A percentile compares a stretch with the other conserved stretches of the same genome.
phyloP scores from a whole-genome alignment of 2,113 vertebrate species.

The Spermophilus dauricus region DNA sequence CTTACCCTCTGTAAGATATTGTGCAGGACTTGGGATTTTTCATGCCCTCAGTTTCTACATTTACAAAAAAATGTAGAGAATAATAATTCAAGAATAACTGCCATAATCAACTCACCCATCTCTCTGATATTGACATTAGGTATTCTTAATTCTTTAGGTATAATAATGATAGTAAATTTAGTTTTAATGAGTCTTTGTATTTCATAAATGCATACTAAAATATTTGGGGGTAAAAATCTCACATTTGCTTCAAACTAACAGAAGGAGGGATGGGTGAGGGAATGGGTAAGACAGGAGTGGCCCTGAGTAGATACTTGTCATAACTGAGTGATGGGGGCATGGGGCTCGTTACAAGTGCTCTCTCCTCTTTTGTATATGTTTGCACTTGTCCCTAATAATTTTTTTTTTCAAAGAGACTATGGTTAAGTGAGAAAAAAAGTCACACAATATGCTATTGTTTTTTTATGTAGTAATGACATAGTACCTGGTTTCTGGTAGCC shows the following conservation, averaged over 20 bases:
- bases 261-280: too few species aligned
- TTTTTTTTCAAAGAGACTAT: not conserved
- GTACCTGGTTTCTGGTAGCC: not conserved
- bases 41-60: not conserved
- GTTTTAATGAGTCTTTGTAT: constrained; percentile 1
- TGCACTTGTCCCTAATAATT: not conserved
- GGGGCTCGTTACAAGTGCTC: not conserved
- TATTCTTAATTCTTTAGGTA: not conserved
- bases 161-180: not conserved
- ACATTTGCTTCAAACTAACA: constrained; percentile 24
- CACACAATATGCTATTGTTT: not conserved
- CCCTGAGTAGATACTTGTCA: not conserved
- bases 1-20: not conserved
- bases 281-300: not conserved
- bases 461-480: not conserved
- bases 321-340: not conserved
- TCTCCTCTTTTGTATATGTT: not conserved
- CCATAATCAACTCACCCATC: not conserved
- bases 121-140: not conserved
- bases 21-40: not conserved
- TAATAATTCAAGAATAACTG: not conserved
- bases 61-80: constrained; percentile 3
- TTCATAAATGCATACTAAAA: constrained; percentile 37
- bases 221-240: not conserved
- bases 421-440: constrained; percentile 1